Base-by-base conservation (phyloP, 2,888 invertebrate genomes). In the Ennomos fuscantarius region DNA sequence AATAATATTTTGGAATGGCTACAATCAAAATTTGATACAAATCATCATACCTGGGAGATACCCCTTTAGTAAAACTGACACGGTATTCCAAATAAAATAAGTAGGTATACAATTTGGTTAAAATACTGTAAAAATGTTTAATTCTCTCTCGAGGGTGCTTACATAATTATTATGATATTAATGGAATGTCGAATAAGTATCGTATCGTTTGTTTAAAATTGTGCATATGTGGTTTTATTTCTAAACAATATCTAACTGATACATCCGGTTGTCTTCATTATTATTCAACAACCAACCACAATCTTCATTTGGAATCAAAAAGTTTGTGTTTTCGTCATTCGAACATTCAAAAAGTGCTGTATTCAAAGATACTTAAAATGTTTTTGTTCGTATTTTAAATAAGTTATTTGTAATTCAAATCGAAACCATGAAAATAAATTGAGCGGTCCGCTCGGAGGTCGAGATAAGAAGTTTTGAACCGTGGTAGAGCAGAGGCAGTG, bases 401-500 rank as follows among this genome's bases (percentile, higher is more conserved):
- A 43, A 24, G 24, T 24, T 24, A 58, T 50, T 53, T 57, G 41
- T 33, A 52, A 58, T 51, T 52, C 40, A 55, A 61, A 56, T 56
- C 43, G 9, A 49, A 56, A 55, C 46, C 65, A 65, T 67, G 68
- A 57, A 68, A 63, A 55, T 49, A 65, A 66, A 67, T 60, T 62
- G 55, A 63, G 55, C 65, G 44, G 67, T 47, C 43, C 47, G 34
- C 47, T 52, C 31, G 51, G 43, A 52, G 51, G 60, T 55, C 64
- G 66, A 71, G 70, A 79, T 77, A 76, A 78, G 70, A n/a, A n/a
- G n/a, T n/a, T n/a, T n/a, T n/a, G n/a, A 68, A 66, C 68, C 62
- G 62, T 60, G 71, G 50, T 69, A 63, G 63, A 69, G 63, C 69
- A 65, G 60, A 63, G 55, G 42, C 55, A 56, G 15, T 41, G 44